Conservation (phyloP, 2,888 invertebrate genomes). For the Crioceris asparagi region DNA sequence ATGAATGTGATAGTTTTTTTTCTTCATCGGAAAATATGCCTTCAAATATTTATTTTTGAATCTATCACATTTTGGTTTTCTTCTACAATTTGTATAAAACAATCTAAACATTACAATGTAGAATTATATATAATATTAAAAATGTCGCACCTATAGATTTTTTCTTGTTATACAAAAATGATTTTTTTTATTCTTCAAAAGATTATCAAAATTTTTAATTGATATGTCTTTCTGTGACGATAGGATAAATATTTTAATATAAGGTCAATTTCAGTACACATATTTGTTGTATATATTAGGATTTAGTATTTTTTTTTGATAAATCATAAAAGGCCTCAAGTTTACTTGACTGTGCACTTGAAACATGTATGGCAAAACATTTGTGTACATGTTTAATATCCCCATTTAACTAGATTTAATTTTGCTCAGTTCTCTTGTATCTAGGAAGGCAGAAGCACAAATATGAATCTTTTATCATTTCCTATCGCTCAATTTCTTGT, state of each 20-base stretch:
- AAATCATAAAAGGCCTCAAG: background rate
- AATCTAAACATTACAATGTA: no score
- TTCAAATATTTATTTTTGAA: no score
- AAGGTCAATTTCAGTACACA: background rate
- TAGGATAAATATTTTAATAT: background rate
- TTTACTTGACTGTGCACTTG: background rate
- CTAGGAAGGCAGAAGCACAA: no score
- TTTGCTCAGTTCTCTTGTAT: no score
- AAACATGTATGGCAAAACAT: no score
- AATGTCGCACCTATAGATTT: slow-evolving; percentile 10
- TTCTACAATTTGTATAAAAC: no score
- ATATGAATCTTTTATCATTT: no score
- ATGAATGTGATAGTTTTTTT: no score
- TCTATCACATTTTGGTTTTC: background rate
- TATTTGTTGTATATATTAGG: background rate
- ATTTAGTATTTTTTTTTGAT: background rate
- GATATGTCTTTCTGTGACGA: background rate
- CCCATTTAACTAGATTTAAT: no score
- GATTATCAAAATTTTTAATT: background rate
- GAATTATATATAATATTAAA: slow-evolving; percentile 8
- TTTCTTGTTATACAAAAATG: background rate
- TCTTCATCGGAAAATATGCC: background rate
- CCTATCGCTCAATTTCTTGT: no score
- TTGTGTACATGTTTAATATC: slow-evolving; percentile 1
- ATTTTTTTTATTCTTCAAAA: background rate